These are phyloP conservation scores for Campylomormyrus tamandua DNA, from an alignment of 2,113 vertebrate genomes.

Conservation along the genomic window DNA sequence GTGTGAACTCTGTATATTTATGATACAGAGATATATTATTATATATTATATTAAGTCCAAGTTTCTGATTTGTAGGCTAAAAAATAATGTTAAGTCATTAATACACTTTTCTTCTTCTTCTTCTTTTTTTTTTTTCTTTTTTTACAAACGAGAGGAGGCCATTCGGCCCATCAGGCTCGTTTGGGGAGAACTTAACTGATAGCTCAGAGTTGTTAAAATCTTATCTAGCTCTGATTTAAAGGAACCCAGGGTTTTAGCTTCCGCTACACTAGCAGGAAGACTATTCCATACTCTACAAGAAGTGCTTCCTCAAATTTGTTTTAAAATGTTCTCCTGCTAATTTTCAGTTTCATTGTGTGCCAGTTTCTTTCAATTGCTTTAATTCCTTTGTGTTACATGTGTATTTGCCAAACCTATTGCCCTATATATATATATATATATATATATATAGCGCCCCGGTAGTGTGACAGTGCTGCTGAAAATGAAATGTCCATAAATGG, in stretches of 20 bases:
- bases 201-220: too few species aligned
- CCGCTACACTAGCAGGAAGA: too few species aligned
- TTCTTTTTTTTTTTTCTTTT: too few species aligned
- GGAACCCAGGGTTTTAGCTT: too few species aligned
- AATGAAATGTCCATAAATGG: conserved; percentile 28
- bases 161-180: too few species aligned
- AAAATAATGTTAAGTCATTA: not conserved
- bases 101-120: too few species aligned
- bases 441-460: conserved; percentile 42
- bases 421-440: not conserved
- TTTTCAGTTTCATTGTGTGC: not conserved
- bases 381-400: not conserved
- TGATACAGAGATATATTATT: not conserved
- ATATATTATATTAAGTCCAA: not conserved
- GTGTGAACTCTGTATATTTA: not conserved
- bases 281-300: too few species aligned
- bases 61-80: not conserved
- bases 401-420: conserved; percentile 10
- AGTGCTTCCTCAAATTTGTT: too few species aligned
- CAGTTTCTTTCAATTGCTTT: not conserved
- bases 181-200: too few species aligned
- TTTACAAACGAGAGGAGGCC: too few species aligned
- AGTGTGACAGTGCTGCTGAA: conserved; percentile 34
- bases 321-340: too few species aligned
- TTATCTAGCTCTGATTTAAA: too few species aligned